Evolutionary conservation across 2,888 invertebrate species (phyloP).

Genomic region (Mythimna ferrago): DNA sequence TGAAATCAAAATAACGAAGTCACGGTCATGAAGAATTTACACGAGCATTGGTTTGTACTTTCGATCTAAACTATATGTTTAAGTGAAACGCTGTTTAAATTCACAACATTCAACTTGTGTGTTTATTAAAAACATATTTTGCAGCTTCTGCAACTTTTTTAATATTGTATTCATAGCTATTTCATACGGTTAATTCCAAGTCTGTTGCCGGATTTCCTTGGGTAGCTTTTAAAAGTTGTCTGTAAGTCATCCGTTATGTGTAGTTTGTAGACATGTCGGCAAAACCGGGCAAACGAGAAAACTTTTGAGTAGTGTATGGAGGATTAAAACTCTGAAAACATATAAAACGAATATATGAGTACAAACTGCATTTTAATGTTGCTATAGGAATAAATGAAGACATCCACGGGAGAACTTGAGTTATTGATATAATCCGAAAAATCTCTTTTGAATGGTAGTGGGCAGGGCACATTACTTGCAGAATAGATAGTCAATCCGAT

Average conservation of each 20-base stretch:
- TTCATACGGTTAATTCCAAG: background rate
- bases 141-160: background rate
- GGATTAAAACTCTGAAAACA: background rate
- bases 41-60: too few species aligned
- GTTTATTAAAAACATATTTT: background rate
- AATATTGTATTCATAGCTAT: background rate
- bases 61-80: too few species aligned
- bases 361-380: background rate
- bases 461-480: too few species aligned
- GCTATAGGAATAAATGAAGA: background rate
- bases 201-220: background rate
- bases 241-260: constrained; percentile 18
- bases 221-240: constrained; percentile 36
- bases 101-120: background rate
- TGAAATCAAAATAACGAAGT: too few species aligned
- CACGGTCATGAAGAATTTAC: too few species aligned
- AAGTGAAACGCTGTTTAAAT: background rate
- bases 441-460: too few species aligned
- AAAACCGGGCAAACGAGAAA: constrained; percentile 44
- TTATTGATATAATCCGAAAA: too few species aligned
- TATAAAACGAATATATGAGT: background rate
- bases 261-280: constrained; percentile 8
- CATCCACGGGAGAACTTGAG: too few species aligned
- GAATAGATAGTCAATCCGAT: too few species aligned
- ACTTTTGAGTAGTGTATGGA: constrained; percentile 26